phyloP scores from a whole-genome alignment of 2,888 invertebrate genomes.

The Catocala nupta region DNA sequence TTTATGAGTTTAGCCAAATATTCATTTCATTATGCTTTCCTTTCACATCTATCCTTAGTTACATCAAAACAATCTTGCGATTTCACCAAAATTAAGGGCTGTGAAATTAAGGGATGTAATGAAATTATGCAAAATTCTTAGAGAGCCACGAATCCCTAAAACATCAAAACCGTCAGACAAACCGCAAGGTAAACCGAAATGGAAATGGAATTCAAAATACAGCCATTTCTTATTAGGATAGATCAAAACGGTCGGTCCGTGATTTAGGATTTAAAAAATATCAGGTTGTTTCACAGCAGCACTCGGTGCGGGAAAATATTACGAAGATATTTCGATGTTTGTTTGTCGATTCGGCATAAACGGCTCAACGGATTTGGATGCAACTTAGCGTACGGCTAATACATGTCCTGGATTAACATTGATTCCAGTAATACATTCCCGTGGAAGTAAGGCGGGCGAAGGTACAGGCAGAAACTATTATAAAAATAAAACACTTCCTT shows the following conservation, averaged over 20 bases:
- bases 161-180: constrained; percentile 12
- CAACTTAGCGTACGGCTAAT: too few relatives aligned
- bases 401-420: too few relatives aligned
- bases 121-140: constrained; percentile 14
- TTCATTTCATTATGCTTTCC: not conserved
- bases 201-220: constrained; percentile 18
- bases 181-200: constrained; percentile 10
- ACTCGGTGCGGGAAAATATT: not conserved
- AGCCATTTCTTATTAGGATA: not conserved
- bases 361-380: too few relatives aligned
- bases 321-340: not conserved
- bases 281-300: not conserved
- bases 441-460: too few relatives aligned
- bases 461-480: too few relatives aligned
- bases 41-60: constrained; percentile 2
- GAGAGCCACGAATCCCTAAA: constrained; percentile 10
- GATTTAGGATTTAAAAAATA: not conserved
- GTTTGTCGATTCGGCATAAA: too few relatives aligned
- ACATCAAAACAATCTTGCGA: constrained; percentile 11
- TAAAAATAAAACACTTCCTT: too few relatives aligned
- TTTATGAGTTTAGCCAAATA: not conserved
- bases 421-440: too few relatives aligned
- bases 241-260: not conserved
- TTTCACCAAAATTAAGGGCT: constrained; percentile 11
- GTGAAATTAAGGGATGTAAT: constrained; percentile 13